Conservation (phyloP, 2,888 invertebrate species). For the Metellina segmentata region DNA sequence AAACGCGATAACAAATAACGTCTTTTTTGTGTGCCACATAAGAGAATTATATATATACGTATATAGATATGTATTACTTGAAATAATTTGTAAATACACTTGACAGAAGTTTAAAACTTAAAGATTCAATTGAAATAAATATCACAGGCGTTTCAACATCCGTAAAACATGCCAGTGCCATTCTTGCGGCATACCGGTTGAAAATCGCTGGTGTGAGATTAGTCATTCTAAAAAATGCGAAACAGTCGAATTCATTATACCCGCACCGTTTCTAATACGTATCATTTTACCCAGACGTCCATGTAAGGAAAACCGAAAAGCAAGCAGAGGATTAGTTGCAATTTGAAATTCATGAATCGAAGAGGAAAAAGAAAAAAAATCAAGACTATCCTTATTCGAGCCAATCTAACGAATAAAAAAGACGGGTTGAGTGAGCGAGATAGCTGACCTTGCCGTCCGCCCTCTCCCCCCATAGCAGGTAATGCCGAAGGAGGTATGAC, state of each 20-base stretch:
- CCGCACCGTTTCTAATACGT: neutral
- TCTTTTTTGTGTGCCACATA: too few species aligned
- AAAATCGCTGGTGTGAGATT: neutral
- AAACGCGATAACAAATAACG: too few species aligned
- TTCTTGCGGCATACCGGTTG: too few species aligned
- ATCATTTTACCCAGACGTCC: neutral
- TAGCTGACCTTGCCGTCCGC: slow-evolving; percentile 9
- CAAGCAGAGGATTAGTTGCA: slow-evolving; percentile 12
- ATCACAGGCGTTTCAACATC: too few species aligned
- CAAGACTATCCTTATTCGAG: neutral
- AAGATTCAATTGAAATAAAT: too few species aligned
- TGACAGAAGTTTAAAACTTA: too few species aligned
- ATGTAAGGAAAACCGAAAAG: neutral
- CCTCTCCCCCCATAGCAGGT: neutral
- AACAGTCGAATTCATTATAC: neutral
- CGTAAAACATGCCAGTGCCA: too few species aligned
- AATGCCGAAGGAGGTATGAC: slow-evolving; percentile 20
- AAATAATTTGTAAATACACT: too few species aligned
- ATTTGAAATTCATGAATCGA: slow-evolving; percentile 34
- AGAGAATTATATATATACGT: too few species aligned
- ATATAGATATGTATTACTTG: too few species aligned
- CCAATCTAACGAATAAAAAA: slow-evolving; percentile 2
- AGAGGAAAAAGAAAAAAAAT: neutral
- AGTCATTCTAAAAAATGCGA: neutral
- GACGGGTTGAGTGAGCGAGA: slow-evolving; percentile 10